A percentile compares a stretch with the other conserved stretches of the same genome.
phyloP scores from a whole-genome alignment of 2,113 vertebrate genomes.

The Sylvicapra grimmia region DNA sequence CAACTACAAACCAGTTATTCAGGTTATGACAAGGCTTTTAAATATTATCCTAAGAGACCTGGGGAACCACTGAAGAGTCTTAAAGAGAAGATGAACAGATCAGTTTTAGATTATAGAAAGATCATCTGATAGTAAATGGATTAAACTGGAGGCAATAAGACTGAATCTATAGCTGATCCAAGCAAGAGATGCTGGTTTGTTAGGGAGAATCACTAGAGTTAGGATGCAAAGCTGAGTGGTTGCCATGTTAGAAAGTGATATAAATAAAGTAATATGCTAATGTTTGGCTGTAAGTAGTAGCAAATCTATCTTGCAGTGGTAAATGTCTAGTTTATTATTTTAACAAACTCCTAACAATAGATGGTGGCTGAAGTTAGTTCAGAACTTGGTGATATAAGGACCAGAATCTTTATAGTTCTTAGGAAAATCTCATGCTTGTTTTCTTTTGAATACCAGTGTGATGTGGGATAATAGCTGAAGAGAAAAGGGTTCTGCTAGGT shows the following conservation, averaged over 20 bases:
- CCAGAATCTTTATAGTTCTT: background rate
- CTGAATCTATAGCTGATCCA: background rate
- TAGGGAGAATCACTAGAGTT: background rate
- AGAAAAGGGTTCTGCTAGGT: background rate
- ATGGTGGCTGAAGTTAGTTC: background rate
- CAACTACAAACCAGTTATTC: rapidly evolving
- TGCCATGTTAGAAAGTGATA: background rate
- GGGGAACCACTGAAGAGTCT: background rate
- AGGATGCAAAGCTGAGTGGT: background rate
- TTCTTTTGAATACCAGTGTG: background rate
- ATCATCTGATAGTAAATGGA: background rate
- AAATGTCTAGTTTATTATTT: background rate
- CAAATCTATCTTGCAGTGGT: background rate
- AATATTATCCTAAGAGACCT: background rate
- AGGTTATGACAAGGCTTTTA: background rate
- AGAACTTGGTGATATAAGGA: background rate
- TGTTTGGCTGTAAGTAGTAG: background rate
- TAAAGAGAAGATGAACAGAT: background rate
- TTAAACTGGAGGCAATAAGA: background rate
- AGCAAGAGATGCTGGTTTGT: background rate
- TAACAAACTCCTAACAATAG: background rate
- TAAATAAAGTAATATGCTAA: background rate
- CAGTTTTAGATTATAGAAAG: background rate
- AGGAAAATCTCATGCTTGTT: background rate
- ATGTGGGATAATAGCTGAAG: background rate